phyloP scores from a whole-genome alignment of 2,888 invertebrate species.

The Nectonema munidae region DNA sequence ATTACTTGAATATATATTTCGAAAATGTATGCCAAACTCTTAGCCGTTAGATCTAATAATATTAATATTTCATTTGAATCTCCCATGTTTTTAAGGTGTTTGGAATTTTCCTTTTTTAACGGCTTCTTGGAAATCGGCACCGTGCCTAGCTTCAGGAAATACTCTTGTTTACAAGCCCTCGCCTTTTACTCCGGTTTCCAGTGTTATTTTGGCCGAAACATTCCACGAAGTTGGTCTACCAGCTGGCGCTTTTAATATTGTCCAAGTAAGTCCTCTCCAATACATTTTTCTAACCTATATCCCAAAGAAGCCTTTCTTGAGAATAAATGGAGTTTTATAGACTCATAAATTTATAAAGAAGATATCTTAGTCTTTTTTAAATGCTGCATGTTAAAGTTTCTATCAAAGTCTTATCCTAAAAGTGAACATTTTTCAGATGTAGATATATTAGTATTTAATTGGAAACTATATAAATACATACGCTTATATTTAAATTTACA shows the following conservation, averaged over 20 bases:
- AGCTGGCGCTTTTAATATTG: constrained; percentile 27
- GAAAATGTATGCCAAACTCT: no score
- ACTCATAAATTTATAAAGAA: background rate
- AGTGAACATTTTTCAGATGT: no score
- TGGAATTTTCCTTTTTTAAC: constrained; percentile 31
- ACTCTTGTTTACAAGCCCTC: constrained; percentile 30
- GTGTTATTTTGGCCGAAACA: constrained; percentile 28
- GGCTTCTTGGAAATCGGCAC: constrained; percentile 26
- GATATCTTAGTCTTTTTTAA: background rate
- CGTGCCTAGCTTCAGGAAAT: constrained; percentile 29
- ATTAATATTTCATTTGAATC: background rate
- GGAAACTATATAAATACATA: no score
- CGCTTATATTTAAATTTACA: no score
- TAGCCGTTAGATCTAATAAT: no score
- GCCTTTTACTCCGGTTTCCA: constrained; percentile 28
- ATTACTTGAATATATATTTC: no score
- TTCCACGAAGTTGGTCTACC: constrained; percentile 28
- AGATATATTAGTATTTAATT: no score
- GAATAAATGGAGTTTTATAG: no score
- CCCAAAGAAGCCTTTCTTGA: no score
- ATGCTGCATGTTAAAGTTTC: background rate
- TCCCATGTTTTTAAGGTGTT: constrained; percentile 21
- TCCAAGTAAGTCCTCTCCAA: constrained; percentile 25
- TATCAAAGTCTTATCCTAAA: background rate
- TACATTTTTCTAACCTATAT: no score